Percentiles rank a stretch among this genome's conserved stretches.
Conservation (phyloP, 2,888 invertebrate genomes). For the Nymphalis c-album region DNA sequence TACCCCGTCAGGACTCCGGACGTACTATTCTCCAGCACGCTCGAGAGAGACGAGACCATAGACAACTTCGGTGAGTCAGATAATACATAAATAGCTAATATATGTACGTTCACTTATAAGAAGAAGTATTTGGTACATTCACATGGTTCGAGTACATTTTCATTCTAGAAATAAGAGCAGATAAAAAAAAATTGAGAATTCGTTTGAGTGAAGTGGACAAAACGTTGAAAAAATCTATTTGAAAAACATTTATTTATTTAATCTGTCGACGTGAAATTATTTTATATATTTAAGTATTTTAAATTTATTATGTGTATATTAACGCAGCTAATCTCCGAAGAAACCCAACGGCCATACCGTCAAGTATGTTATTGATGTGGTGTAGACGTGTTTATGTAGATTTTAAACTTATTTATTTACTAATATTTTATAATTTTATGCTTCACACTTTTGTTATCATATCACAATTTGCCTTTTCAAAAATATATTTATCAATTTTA, state of each 20-base stretch:
- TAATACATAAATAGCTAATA: too few relatives aligned
- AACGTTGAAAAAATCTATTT: too few relatives aligned
- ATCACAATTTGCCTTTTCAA: background rate
- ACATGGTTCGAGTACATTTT: too few relatives aligned
- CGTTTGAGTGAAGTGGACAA: too few relatives aligned
- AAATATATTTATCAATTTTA: too few relatives aligned
- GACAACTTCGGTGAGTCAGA: constrained; percentile 88
- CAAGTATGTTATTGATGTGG: constrained; percentile 65
- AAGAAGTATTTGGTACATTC: too few relatives aligned
- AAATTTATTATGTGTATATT: constrained; percentile 33
- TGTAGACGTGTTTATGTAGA: constrained; percentile 15
- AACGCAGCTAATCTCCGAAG: constrained; percentile 69
- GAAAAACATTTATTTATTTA: too few relatives aligned
- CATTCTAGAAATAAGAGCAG: too few relatives aligned
- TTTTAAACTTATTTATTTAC: background rate
- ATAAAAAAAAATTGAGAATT: too few relatives aligned
- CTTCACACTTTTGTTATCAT: background rate
- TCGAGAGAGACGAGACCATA: constrained; percentile 91
- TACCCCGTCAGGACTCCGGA: constrained; percentile 70
- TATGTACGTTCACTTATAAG: too few relatives aligned
- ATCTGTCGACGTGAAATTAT: too few relatives aligned
- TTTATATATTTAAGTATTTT: too few relatives aligned
- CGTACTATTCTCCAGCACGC: constrained; percentile 87
- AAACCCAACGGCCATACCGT: constrained; percentile 53
- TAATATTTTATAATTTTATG: background rate